Evolutionary conservation across 1,140 invertebrate genomes (phyloP).

Genomic region (Pissodes strobi): DNA sequence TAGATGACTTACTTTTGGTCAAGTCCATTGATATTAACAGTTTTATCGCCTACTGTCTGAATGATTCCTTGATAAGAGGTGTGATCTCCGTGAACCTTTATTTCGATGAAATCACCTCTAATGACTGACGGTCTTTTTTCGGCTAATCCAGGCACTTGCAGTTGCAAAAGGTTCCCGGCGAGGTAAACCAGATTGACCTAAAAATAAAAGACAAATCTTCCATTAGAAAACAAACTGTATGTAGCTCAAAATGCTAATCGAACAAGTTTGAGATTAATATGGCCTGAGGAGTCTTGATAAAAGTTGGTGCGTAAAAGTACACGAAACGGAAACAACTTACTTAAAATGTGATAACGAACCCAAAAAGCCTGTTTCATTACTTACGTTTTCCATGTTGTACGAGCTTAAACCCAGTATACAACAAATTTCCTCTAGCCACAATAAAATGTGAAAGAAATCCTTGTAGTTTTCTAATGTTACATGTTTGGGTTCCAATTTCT

Average conservation of each 20-base stretch:
- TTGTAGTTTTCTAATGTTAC: conserved; percentile 40
- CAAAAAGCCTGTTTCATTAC: no score
- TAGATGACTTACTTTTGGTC: conserved; percentile 42
- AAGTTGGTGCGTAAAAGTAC: neutral
- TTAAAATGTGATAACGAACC: no score
- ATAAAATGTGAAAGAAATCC: conserved; percentile 43
- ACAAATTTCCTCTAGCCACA: conserved; percentile 49
- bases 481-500: conserved; percentile 14
- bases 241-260: neutral
- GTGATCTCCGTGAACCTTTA: conserved; percentile 44
- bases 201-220: no score
- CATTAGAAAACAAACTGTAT: no score
- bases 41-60: conserved; percentile 37
- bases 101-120: conserved; percentile 43
- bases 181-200: conserved; percentile 13
- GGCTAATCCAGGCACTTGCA: conserved; percentile 49
- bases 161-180: conserved; percentile 30
- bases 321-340: no score
- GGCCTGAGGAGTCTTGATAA: neutral
- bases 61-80: conserved; percentile 45
- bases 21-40: conserved; percentile 38
- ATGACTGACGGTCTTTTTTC: conserved; percentile 52
- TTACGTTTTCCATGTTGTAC: conserved; percentile 51
- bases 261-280: neutral
- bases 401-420: conserved; percentile 31